A percentile compares a stretch with the other conserved stretches of the same genome.
These are phyloP conservation scores for Tympanuchus pallidicinctus DNA, from an alignment of 2,113 vertebrate genomes.

Conservation along the genomic window DNA sequence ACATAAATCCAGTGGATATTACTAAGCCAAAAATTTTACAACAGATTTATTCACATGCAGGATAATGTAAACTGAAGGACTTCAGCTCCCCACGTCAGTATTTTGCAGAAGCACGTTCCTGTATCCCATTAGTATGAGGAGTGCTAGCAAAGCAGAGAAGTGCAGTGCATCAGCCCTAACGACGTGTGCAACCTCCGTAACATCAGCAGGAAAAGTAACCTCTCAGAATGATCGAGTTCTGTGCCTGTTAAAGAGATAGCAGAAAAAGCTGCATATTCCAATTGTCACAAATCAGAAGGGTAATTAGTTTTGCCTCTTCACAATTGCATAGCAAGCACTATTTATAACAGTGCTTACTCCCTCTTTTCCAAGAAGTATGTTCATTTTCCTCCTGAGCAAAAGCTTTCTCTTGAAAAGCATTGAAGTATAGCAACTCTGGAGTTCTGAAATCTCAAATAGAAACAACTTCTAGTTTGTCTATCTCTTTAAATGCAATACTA, in stretches of 20 bases:
- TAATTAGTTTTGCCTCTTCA: background rate
- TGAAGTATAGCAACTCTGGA: conserved; percentile 32
- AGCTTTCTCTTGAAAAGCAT: background rate
- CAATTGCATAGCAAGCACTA: background rate
- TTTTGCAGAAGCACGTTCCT: background rate
- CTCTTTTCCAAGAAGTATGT: background rate
- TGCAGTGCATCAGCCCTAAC: background rate
- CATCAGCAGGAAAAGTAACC: background rate
- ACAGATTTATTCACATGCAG: background rate
- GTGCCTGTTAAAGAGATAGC: background rate
- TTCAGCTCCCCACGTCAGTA: background rate
- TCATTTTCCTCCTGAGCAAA: background rate
- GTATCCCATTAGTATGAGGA: background rate
- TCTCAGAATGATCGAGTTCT: background rate
- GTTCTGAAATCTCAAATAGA: background rate
- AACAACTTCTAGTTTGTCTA: background rate
- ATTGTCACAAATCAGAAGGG: background rate
- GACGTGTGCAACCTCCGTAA: background rate
- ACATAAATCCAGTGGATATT: background rate
- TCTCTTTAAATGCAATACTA: background rate
- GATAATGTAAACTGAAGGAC: background rate
- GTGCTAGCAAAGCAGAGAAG: background rate
- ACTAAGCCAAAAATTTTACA: background rate
- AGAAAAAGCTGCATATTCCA: background rate
- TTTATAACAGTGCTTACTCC: background rate